A percentile compares a stretch with the other conserved stretches of the same genome.
These are phyloP conservation scores for Ostrea edulis DNA, from an alignment of 1,140 invertebrate species.

Conservation along the genomic window DNA sequence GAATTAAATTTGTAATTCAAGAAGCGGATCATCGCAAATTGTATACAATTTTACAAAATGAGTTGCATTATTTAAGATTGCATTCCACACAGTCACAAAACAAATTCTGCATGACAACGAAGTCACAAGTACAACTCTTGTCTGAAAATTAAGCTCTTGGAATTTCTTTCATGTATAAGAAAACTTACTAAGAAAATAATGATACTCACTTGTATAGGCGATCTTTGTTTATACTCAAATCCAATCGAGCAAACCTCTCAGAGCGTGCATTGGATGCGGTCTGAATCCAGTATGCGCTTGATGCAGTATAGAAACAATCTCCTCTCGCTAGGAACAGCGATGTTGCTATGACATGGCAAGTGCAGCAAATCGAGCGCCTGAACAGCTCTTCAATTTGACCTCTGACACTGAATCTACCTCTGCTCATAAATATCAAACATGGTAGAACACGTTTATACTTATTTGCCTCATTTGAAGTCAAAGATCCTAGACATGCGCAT, in stretches of 20 bases:
- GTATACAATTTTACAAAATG: neutral
- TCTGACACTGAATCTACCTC: conserved; percentile 18
- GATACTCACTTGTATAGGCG: neutral
- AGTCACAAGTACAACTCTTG: too few species aligned
- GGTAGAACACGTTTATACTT: conserved; percentile 26
- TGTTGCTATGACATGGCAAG: neutral
- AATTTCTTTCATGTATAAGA: too few species aligned
- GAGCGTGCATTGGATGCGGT: neutral
- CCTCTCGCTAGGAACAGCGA: neutral
- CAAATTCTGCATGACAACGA: too few species aligned
- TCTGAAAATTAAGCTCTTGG: too few species aligned
- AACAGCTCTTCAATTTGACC: conserved; percentile 4
- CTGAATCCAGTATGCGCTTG: neutral
- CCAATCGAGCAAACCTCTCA: neutral
- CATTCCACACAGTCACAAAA: too few species aligned
- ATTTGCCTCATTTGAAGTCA: conserved; percentile 29
- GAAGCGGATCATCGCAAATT: neutral
- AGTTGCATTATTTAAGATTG: too few species aligned
- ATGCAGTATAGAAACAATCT: neutral
- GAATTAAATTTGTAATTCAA: neutral
- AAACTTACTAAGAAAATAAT: neutral
- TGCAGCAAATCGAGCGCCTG: neutral
- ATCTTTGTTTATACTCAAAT: neutral
- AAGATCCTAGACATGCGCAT: conserved; percentile 1
- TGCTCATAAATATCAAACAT: conserved; percentile 32